A percentile compares a stretch with the other conserved stretches of the same genome.
phyloP scores from a whole-genome alignment of 2,797 vertebrate species.

The Otus scops region DNA sequence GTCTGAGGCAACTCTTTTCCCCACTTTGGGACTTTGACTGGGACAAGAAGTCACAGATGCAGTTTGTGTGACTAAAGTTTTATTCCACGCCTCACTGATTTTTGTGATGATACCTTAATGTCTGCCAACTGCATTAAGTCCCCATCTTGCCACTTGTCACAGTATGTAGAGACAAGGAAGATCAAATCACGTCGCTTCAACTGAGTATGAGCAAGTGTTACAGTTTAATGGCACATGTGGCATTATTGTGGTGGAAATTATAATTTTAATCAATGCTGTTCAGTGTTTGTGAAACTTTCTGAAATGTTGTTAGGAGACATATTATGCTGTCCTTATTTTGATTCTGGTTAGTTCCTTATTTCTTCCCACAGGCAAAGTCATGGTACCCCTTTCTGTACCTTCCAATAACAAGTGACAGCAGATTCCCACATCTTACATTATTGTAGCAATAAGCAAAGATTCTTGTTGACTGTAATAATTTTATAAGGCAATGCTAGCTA shows the following conservation, averaged over 20 bases:
- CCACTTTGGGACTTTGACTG: background rate
- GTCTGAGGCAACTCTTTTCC: background rate
- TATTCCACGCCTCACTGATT: background rate
- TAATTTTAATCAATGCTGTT: background rate
- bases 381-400: background rate
- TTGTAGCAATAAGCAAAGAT: background rate
- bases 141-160: background rate
- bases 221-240: background rate
- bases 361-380: background rate
- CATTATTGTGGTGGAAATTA: background rate
- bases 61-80: background rate
- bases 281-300: background rate
- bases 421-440: background rate
- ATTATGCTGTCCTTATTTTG: background rate
- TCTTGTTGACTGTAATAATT: background rate
- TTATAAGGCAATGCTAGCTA: background rate
- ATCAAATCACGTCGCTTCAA: background rate
- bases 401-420: background rate
- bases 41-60: background rate
- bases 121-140: background rate
- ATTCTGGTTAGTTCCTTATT: background rate
- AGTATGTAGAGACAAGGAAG: background rate
- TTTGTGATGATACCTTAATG: background rate
- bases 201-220: background rate
- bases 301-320: background rate